Evolutionary conservation across 2,888 invertebrate species (phyloP).

Genomic region (Eristalis arbustorum): DNA sequence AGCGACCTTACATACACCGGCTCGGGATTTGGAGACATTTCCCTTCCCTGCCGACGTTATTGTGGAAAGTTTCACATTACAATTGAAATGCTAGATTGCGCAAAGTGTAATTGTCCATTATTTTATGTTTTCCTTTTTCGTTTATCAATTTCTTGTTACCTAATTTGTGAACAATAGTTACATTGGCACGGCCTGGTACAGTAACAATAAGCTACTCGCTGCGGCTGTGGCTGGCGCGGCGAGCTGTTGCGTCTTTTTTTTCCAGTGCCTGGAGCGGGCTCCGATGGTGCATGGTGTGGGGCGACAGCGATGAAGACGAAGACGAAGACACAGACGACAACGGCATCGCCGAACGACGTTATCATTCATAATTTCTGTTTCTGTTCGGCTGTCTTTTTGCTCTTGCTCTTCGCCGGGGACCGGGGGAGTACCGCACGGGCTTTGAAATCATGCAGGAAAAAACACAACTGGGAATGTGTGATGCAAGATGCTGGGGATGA

Average conservation of each 20-base stretch:
- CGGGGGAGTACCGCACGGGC: slow-evolving; percentile 19
- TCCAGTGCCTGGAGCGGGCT: not conserved
- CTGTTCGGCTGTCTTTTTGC: slow-evolving; percentile 34
- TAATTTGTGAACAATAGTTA: slow-evolving; percentile 71
- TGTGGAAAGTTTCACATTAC: slow-evolving; percentile 47
- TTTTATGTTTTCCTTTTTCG: slow-evolving; percentile 56
- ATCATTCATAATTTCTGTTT: slow-evolving; percentile 68
- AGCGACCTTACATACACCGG: slow-evolving; percentile 5
- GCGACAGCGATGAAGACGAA: not conserved
- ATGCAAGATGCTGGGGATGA: slow-evolving; percentile 64
- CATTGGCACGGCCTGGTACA: slow-evolving; percentile 71
- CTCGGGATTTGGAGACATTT: not conserved
- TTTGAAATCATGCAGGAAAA: slow-evolving; percentile 12
- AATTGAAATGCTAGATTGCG: slow-evolving; percentile 64
- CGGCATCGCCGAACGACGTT: slow-evolving; percentile 35
- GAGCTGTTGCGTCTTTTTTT: not conserved
- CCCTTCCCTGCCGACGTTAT: not conserved
- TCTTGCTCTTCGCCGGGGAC: not conserved
- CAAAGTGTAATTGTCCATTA: slow-evolving; percentile 67
- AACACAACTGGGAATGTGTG: slow-evolving; percentile 42
- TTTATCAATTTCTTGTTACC: slow-evolving; percentile 71
- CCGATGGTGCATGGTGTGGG: not conserved
- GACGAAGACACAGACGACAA: not conserved
- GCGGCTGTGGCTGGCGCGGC: not conserved
- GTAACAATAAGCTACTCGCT: slow-evolving; percentile 67